Conservation (phyloP, 2,888 invertebrate genomes). For the Pseudococcus jackbeardsleyi region DNA sequence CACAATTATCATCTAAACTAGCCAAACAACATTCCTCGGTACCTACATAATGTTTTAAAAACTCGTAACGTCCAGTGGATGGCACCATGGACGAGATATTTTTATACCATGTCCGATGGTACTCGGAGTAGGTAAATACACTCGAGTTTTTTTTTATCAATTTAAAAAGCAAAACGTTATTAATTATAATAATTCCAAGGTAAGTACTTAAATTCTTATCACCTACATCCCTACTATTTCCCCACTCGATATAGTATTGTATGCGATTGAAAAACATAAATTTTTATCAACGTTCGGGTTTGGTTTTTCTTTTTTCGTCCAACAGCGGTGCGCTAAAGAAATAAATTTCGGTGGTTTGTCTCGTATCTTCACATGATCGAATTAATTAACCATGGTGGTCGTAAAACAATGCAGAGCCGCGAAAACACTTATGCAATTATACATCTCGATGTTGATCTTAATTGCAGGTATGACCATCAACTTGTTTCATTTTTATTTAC, state of each 20-base stretch:
- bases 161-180: conserved; percentile 22
- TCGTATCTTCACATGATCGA: conserved; percentile 26
- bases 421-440: not conserved
- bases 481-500: conserved; percentile 31
- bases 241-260: not conserved
- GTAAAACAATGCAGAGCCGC: not conserved
- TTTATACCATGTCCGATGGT: conserved; percentile 11
- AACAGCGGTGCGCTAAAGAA: conserved; percentile 1
- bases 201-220: conserved; percentile 53
- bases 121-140: conserved; percentile 4
- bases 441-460: conserved; percentile 26
- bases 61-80: conserved; percentile 48
- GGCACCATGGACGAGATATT: conserved; percentile 23
- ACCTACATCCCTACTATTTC: conserved; percentile 34
- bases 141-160: conserved; percentile 3
- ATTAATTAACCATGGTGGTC: conserved; percentile 53
- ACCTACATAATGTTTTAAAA: conserved; percentile 18
- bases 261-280: conserved; percentile 24
- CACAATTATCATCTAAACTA: conserved; percentile 28
- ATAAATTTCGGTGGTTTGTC: conserved; percentile 44
- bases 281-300: not conserved
- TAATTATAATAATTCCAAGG: conserved; percentile 47
- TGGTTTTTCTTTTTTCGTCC: conserved; percentile 43
- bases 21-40: conserved; percentile 30
- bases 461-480: conserved; percentile 54